Conservation (phyloP, 2,113 vertebrate genomes). For the Colinus virginianus region DNA sequence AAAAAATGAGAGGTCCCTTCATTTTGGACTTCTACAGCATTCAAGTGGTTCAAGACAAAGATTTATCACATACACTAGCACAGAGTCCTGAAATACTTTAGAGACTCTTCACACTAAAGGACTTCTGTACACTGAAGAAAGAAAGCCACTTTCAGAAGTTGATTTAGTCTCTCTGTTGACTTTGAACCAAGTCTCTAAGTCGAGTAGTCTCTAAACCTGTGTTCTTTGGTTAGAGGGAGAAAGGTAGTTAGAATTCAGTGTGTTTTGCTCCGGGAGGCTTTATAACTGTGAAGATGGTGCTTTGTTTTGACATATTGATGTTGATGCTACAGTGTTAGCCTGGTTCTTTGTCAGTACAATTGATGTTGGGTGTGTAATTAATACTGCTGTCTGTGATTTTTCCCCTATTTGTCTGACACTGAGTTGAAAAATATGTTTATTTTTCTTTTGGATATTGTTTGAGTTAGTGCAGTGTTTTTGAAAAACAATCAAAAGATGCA, state of each 20-base stretch:
- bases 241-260: neutral
- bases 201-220: neutral
- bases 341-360: neutral
- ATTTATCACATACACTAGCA: neutral
- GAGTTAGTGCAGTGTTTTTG: neutral
- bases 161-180: neutral
- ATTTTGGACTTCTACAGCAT: neutral
- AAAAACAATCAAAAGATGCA: neutral
- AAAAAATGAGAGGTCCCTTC: neutral
- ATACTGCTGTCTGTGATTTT: neutral
- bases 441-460: neutral
- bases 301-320: neutral
- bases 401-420: neutral
- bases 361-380: neutral
- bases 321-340: rapidly evolving
- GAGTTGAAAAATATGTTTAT: neutral
- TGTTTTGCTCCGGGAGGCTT: neutral
- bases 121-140: neutral
- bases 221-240: neutral
- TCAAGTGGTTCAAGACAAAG: neutral
- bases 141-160: neutral
- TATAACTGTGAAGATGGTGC: neutral
- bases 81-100: neutral
- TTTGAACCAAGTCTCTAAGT: neutral
- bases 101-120: neutral